These are phyloP conservation scores for Oncopeltus fasciatus DNA, from an alignment of 1,140 invertebrate genomes.

Conservation along the genomic window DNA sequence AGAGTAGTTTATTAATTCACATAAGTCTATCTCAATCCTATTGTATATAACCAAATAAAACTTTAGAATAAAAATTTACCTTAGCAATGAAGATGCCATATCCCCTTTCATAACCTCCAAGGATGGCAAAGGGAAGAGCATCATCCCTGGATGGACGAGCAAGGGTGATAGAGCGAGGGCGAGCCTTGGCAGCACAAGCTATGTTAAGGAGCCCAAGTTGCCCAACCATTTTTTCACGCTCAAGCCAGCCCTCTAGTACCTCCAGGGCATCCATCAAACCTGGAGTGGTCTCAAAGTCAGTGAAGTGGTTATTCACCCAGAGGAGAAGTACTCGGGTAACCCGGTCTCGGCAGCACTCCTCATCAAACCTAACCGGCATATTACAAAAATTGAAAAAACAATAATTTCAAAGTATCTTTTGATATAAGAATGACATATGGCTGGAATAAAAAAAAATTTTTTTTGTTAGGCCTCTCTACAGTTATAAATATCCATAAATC, in stretches of 20 bases:
- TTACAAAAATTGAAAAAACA: too few relatives aligned
- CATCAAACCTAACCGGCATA: slow-evolving; percentile 51
- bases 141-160: slow-evolving; percentile 83
- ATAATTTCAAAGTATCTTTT: too few relatives aligned
- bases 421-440: too few relatives aligned
- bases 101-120: slow-evolving; percentile 80
- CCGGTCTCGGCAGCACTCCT: slow-evolving; percentile 67
- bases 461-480: too few relatives aligned
- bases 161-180: slow-evolving; percentile 77
- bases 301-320: slow-evolving; percentile 99
- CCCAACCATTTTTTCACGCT: slow-evolving; percentile 70
- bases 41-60: too few relatives aligned
- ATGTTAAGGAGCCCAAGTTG: slow-evolving; percentile 75
- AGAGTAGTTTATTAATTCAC: too few relatives aligned
- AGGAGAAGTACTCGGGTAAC: slow-evolving; percentile 88
- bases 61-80: slow-evolving; percentile 34
- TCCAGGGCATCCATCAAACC: slow-evolving; percentile 95
- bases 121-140: slow-evolving; percentile 79
- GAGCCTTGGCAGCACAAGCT: slow-evolving; percentile 89
- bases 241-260: slow-evolving; percentile 73
- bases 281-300: slow-evolving; percentile 93
- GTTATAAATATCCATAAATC: too few relatives aligned
- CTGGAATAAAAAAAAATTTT: too few relatives aligned
- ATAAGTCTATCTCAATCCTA: too few relatives aligned
- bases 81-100: slow-evolving; percentile 92